A percentile compares a stretch with the other conserved stretches of the same genome.
Conservation (phyloP, 2,797 vertebrate species). For the Anguilla marmorata region DNA sequence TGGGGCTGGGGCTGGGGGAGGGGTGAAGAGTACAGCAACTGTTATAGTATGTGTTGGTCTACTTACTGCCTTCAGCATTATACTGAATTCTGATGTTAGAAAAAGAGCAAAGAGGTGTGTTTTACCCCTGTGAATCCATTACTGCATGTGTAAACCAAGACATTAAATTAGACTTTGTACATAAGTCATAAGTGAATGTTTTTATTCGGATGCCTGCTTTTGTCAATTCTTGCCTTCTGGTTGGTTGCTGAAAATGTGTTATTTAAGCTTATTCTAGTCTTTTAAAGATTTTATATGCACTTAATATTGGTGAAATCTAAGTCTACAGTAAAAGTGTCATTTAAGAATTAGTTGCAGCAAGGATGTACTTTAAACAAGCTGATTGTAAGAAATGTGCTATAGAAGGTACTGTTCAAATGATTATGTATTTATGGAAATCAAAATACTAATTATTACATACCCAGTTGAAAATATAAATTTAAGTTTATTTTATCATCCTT, state of each 20-base stretch:
- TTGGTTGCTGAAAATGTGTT: conserved; percentile 84
- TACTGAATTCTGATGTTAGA: conserved; percentile 62
- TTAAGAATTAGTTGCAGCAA: background rate
- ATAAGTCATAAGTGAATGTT: conserved; percentile 74
- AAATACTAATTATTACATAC: background rate
- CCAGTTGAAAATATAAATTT: background rate
- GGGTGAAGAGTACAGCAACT: conserved; percentile 61
- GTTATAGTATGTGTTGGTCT: conserved; percentile 58
- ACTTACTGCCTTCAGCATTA: conserved; percentile 64
- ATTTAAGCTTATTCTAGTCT: conserved; percentile 49
- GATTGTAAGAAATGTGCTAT: background rate
- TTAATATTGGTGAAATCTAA: background rate
- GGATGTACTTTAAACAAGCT: background rate
- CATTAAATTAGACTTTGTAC: conserved; percentile 83
- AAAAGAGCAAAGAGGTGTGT: conserved; percentile 39
- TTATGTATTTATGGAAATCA: background rate
- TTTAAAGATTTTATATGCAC: conserved; percentile 59
- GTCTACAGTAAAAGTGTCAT: background rate
- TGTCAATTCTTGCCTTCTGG: conserved; percentile 71
- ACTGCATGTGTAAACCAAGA: conserved; percentile 81
- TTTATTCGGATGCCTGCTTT: conserved; percentile 84
- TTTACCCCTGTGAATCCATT: conserved; percentile 73
- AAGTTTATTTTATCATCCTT: background rate
- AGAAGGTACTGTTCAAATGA: background rate
- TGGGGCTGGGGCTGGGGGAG: background rate